Conservation (phyloP, 1,140 invertebrate genomes). For the Tribolium madens region DNA sequence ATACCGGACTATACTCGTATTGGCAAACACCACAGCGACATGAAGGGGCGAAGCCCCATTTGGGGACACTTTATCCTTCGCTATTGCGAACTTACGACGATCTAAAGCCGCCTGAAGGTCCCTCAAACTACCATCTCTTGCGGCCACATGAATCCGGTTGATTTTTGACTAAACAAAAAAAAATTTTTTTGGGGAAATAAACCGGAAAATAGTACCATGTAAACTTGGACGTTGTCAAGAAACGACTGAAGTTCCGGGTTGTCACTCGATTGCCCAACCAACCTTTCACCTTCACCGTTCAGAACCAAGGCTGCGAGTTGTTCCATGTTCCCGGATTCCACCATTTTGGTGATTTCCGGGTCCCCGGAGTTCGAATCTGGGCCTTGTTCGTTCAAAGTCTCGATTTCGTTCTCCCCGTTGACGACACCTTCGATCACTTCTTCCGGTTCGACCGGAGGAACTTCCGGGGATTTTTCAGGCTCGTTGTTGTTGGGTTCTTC, state of each 20-base stretch:
- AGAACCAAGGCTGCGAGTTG: slow-evolving; percentile 89
- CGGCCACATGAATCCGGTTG: slow-evolving; percentile 85
- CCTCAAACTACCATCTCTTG: slow-evolving; percentile 85
- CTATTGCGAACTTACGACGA: slow-evolving; percentile 90
- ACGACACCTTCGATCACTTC: slow-evolving; percentile 74
- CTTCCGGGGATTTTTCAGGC: slow-evolving; percentile 4
- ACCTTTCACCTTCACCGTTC: slow-evolving; percentile 84
- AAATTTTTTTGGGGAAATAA: no score
- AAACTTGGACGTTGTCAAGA: slow-evolving; percentile 88
- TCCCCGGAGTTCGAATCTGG: slow-evolving; percentile 64
- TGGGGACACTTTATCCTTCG: slow-evolving; percentile 81
- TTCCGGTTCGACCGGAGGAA: slow-evolving; percentile 63
- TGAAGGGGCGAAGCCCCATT: slow-evolving; percentile 94
- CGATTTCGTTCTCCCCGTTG: slow-evolving; percentile 73
- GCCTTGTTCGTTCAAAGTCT: slow-evolving; percentile 71
- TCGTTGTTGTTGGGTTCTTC: slow-evolving; percentile 4
- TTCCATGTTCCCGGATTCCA: slow-evolving; percentile 87
- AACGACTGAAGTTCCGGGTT: slow-evolving; percentile 90
- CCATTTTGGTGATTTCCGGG: slow-evolving; percentile 71
- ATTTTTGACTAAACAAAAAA: slow-evolving; percentile 92
- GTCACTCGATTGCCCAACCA: slow-evolving; percentile 79
- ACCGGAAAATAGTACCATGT: no score
- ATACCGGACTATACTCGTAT: slow-evolving; percentile 75
- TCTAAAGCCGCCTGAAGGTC: slow-evolving; percentile 89
- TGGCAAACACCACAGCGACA: slow-evolving; percentile 87